Evolutionary conservation across 2,888 invertebrate genomes (phyloP).

Genomic region (Tipula unca): DNA sequence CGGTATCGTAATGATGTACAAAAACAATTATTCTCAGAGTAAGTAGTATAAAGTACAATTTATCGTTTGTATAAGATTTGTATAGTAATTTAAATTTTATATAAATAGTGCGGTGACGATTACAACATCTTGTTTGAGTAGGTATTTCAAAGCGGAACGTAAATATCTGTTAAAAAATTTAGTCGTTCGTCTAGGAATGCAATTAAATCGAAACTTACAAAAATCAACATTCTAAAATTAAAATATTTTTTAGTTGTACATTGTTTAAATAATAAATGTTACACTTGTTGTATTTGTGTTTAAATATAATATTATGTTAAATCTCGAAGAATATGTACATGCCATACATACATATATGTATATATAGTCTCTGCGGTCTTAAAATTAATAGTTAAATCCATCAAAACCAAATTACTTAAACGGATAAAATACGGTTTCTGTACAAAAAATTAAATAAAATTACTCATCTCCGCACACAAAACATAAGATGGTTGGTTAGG

Average conservation of each 20-base stretch:
- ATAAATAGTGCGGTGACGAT: neutral
- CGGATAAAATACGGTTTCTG: neutral
- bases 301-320: no score
- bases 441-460: neutral
- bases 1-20: neutral
- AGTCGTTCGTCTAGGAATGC: neutral
- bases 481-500: neutral
- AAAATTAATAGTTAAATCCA: neutral
- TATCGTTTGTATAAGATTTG: neutral
- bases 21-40: neutral
- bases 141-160: neutral
- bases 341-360: no score
- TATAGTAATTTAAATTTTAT: neutral
- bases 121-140: neutral
- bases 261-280: neutral
- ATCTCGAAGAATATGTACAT: no score
- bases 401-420: neutral
- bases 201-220: neutral
- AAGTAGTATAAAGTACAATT: neutral
- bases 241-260: neutral
- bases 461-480: neutral
- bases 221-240: neutral
- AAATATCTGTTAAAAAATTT: neutral
- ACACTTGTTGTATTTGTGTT: neutral
- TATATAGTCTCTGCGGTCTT: neutral